Evolutionary conservation across 2,113 vertebrate genomes (phyloP), one percentile per base, ranked within the genome.

Genomic region (Anhinga anhinga): DNA sequence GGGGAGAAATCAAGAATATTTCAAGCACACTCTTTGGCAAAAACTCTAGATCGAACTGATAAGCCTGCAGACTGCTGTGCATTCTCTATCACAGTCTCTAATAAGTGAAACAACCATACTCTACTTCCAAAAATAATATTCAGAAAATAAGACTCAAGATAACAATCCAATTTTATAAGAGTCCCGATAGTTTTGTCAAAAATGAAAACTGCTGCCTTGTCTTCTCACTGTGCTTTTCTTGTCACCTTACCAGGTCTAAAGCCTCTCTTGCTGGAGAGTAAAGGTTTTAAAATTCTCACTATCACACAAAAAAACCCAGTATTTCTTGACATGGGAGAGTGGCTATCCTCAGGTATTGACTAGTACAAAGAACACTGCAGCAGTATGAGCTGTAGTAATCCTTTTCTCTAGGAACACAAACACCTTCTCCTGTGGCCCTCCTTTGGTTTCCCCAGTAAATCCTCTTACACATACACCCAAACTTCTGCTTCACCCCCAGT

Each of bases 121-220:
- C 3, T 40, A 42, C 45, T 89, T 97, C 86, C 86, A 95, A 94
- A 93, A 96, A 93, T 45, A 95, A 90, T 62, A 95, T 56, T 50
- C 49, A 80, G 66, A 86, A 79, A 91, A 65, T 74, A 72, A 70
- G 62, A 58, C 53, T 79, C 40, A 61, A 55, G 69, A 82, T 88
- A 97, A 65, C 25, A 83, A 74, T 38, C 22, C 59, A 18, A 30
- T 82, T 91, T 90, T 84, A 20, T 22, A 47, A 38, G 5, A 85
- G 17, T 63, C 65, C 5, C 6, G 20, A 59, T 44, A 72, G 47
- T 45, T 90, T 19, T 86, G 38, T 80, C 45, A 90, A 93, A 96
- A 96, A 73, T 52, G 18, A 88, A 82, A 86, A 79, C 13, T n/a
- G 4, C 52, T 90, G 50, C 71, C 47, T 76, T 67, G n/a, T 67